A percentile compares a stretch with the other conserved stretches of the same genome.
phyloP scores from a whole-genome alignment of 2,888 invertebrate species.

The Bimastos eiseni region DNA sequence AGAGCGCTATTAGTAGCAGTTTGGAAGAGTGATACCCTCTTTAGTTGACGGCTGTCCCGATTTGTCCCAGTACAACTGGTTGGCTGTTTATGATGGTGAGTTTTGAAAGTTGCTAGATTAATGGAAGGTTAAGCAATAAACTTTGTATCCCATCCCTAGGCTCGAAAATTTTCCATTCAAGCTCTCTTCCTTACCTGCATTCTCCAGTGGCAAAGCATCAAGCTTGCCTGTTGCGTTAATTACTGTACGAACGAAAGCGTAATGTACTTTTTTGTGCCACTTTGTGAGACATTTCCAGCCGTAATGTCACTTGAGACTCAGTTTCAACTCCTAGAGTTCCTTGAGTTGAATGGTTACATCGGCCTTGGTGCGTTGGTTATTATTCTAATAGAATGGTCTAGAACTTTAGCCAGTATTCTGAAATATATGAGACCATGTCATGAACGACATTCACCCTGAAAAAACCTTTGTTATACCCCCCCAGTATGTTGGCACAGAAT shows the following conservation, averaged over 20 bases:
- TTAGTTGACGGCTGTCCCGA: neutral
- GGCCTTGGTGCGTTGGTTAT: neutral
- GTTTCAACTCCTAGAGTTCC: neutral
- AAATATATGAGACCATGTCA: neutral
- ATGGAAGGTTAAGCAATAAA: neutral
- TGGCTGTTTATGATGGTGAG: neutral
- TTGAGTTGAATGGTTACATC: neutral
- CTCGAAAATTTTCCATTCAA: neutral
- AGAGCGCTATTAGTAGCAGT: neutral
- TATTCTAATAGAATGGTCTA: neutral
- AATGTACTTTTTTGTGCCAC: neutral
- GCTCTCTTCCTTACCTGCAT: neutral
- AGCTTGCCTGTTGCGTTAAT: neutral
- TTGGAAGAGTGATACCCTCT: neutral
- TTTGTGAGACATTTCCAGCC: neutral
- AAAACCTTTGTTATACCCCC: no score
- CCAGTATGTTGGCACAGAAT: no score
- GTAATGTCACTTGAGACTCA: neutral
- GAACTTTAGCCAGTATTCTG: neutral
- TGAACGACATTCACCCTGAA: neutral
- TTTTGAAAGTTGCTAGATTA: neutral
- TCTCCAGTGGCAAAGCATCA: conserved; percentile 2
- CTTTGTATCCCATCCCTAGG: neutral
- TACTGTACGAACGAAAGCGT: neutral
- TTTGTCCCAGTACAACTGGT: neutral